Conservation (phyloP, 2,797 vertebrate genomes). For the Tarsius wallacei region DNA sequence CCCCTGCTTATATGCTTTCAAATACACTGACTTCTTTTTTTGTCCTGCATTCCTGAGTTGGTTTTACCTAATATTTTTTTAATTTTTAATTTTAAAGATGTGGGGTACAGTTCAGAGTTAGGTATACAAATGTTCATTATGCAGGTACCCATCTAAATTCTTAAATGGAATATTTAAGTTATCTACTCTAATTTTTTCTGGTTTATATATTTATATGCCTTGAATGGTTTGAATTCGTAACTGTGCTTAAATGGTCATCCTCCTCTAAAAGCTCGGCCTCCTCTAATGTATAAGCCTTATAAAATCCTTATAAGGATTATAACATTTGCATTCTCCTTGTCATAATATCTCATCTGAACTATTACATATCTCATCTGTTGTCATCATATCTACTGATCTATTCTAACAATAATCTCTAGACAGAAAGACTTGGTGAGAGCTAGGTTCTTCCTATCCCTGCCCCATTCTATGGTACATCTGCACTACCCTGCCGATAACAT, state of each 20-base stretch:
- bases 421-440: not conserved
- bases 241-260: not conserved
- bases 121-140: too few species aligned
- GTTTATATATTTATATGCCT: slow-evolving; percentile 12
- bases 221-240: not conserved
- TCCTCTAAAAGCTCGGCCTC: not conserved
- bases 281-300: too few species aligned
- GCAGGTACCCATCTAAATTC: not conserved
- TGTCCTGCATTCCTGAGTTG: not conserved
- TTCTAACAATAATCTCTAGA: not conserved
- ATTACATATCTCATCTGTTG: not conserved
- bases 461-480: not conserved
- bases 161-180: not conserved
- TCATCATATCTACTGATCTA: not conserved
- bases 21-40: not conserved
- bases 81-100: too few species aligned
- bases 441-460: too few species aligned
- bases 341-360: not conserved
- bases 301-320: not conserved
- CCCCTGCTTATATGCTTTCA: not conserved
- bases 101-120: too few species aligned
- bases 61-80: not conserved
- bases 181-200: not conserved
- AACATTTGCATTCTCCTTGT: not conserved
- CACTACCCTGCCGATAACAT: not conserved